phyloP scores from a whole-genome alignment of 2,113 vertebrate genomes.

The Hyperopisus bebe region DNA sequence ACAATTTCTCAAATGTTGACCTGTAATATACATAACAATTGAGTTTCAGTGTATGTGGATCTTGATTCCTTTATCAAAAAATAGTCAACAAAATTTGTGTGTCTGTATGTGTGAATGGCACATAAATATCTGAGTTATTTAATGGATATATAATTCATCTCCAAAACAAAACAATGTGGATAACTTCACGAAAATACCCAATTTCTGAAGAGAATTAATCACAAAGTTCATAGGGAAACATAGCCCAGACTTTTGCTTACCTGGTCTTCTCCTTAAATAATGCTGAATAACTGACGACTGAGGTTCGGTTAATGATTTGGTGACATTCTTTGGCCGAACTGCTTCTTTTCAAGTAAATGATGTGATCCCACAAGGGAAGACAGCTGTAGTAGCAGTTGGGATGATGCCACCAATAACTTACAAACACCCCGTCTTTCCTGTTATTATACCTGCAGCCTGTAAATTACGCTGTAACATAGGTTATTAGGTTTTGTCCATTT shows the following conservation, averaged over 20 bases:
- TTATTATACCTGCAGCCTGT: not conserved
- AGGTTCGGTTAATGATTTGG: not conserved
- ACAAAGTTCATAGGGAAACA: not conserved
- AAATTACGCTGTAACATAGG: not conserved
- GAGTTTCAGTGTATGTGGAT: not conserved
- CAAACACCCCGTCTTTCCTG: not conserved
- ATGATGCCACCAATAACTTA: not conserved
- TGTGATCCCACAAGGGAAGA: not conserved
- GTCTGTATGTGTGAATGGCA: not conserved
- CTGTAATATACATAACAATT: not conserved
- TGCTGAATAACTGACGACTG: not conserved
- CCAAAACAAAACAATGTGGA: not conserved
- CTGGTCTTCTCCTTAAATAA: not conserved
- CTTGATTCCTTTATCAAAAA: not conserved
- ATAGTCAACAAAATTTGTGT: not conserved
- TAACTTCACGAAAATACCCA: not conserved
- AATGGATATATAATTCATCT: not conserved
- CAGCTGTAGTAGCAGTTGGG: not conserved
- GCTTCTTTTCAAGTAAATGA: not conserved
- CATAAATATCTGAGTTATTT: not conserved
- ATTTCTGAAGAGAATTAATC: not conserved
- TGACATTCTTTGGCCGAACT: not conserved
- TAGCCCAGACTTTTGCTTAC: not conserved
- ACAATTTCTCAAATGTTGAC: not conserved
- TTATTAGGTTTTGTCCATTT: not conserved